Evolutionary conservation across 2,113 vertebrate species (phyloP).

Genomic region (Rafetus swinhoei): DNA sequence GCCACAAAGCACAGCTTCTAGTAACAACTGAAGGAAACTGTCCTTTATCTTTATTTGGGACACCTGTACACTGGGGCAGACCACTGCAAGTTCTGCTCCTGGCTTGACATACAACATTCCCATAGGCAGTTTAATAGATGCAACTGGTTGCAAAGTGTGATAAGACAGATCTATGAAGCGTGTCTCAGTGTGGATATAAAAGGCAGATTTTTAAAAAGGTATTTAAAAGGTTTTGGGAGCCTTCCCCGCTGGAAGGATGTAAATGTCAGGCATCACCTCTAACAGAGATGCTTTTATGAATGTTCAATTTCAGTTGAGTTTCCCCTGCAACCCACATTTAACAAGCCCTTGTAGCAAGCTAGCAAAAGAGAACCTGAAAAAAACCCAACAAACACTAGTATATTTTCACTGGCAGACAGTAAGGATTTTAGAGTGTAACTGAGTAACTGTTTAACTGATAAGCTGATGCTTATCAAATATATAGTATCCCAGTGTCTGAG

Average conservation of each 20-base stretch:
- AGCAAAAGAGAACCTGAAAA: not conserved
- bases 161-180: not conserved
- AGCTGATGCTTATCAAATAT: too few relatives aligned
- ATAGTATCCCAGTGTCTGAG: too few relatives aligned
- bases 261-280: not conserved
- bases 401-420: not conserved
- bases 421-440: too few relatives aligned
- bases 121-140: not conserved
- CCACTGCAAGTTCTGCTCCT: not conserved
- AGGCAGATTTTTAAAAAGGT: not conserved
- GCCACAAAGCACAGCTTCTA: not conserved
- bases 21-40: not conserved
- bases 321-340: not conserved
- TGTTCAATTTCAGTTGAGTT: not conserved
- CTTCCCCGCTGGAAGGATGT: not conserved
- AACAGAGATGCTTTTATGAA: not conserved
- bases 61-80: not conserved
- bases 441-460: too few relatives aligned
- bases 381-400: not conserved
- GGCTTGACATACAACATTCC: not conserved
- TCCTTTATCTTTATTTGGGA: not conserved
- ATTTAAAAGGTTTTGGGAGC: not conserved
- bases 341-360: not conserved
- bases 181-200: not conserved
- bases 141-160: not conserved